phyloP scores from a whole-genome alignment of 2,888 invertebrate genomes.

The Acholoe squamosa region DNA sequence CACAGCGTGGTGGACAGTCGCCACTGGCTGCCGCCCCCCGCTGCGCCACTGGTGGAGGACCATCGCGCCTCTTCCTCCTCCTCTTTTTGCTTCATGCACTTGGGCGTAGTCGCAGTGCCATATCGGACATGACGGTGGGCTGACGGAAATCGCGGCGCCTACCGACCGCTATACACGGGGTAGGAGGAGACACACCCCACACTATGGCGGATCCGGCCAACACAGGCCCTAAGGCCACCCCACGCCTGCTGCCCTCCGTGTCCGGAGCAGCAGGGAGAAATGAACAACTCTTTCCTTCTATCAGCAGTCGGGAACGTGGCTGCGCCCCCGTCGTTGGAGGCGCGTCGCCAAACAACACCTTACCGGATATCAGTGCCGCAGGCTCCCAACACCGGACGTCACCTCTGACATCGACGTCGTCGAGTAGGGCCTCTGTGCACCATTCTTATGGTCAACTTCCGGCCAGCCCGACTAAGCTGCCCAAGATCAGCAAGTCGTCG shows the following conservation, averaged over 20 bases:
- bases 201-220: not conserved
- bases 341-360: not conserved
- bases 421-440: conserved; percentile 18
- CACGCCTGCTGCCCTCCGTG: not conserved
- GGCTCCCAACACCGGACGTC: conserved; percentile 1
- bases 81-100: too few species aligned
- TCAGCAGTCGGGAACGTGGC: not conserved
- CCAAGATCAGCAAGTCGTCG: not conserved
- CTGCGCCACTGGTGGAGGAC: not conserved
- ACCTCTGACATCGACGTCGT: conserved; percentile 1
- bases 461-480: conserved; percentile 49
- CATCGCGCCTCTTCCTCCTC: not conserved
- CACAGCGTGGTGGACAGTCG: not conserved
- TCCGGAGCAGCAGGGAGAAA: not conserved
- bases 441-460: not conserved
- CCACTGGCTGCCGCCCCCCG: not conserved
- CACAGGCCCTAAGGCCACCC: not conserved
- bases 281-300: not conserved
- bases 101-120: not conserved
- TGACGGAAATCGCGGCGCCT: not conserved
- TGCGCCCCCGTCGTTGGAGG: not conserved
- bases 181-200: not conserved
- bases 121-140: not conserved
- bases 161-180: too few species aligned
- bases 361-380: not conserved